Percentiles rank a stretch among this genome's conserved stretches.
Conservation (phyloP, 2,113 vertebrate species). For the Macroglossus sobrinus region DNA sequence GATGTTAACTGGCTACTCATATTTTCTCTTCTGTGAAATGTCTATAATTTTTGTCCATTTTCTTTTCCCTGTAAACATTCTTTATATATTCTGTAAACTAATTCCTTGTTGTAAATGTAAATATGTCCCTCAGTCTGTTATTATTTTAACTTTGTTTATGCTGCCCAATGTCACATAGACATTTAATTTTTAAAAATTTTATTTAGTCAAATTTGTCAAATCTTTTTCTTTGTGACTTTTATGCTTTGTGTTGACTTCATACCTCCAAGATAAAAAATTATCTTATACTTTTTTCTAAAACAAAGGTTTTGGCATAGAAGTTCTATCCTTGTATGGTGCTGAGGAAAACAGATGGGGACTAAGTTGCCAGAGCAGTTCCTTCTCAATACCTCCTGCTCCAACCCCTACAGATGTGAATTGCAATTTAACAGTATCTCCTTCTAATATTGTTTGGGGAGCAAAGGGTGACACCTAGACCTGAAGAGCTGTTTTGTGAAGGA, state of each 20-base stretch:
- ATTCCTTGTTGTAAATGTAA: background rate
- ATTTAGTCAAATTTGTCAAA: background rate
- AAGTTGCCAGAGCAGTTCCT: background rate
- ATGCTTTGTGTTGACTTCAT: background rate
- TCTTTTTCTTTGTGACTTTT: background rate
- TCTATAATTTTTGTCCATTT: background rate
- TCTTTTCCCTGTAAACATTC: background rate
- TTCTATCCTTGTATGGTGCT: background rate
- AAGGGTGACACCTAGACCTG: background rate
- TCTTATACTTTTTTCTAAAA: background rate
- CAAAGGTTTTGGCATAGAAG: background rate
- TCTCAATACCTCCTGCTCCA: background rate
- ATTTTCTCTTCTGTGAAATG: background rate
- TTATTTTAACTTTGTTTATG: conserved; percentile 29
- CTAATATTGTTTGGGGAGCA: background rate
- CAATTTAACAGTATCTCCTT: background rate
- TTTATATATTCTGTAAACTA: background rate
- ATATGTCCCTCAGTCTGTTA: background rate
- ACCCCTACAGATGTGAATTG: background rate
- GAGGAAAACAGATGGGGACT: background rate
- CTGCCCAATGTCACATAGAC: background rate
- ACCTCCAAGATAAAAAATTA: background rate
- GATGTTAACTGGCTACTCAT: background rate
- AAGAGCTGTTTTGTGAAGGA: background rate
- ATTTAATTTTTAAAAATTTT: background rate